Base-by-base conservation (phyloP, 2,113 vertebrate species). In the Dasyornis broadbenti region DNA sequence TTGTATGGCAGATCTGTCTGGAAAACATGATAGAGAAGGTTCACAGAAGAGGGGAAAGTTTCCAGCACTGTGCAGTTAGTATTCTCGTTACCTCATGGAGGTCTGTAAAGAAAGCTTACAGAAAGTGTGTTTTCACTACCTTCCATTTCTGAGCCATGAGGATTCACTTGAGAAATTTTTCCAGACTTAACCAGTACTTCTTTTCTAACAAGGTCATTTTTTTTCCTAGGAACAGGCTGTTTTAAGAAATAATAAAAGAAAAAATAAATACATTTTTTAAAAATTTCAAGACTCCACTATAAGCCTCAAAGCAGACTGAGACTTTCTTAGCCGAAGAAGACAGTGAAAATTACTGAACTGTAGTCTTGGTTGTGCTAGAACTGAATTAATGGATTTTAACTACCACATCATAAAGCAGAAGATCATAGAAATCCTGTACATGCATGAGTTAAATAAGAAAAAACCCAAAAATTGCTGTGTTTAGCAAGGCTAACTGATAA, bases 401-500 rank as follows among this genome's bases (percentile, higher is more conserved):
- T 64, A 39, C 21, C 8, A 76, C 9, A 9, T 35, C 13, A 6
- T 52, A 54, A 72, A 81, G 7, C 6, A 6, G 26, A 76, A 49
- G 19, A 70, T 52, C 26, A 24, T 9, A 39, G 7, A 50, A 63
- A 68, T 66, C 13, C 33, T 3, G 12, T 66, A 44, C 3, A 7
- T 37, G 23, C 5, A 27, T 20, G 3, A 39, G 3, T 60, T 64
- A 60, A 80, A 21, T n/a, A 21, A 9, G 16, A 35, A 68, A 68
- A 52, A 31, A 0, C 1, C 0, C 6, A 27, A 26, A 70, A 33
- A 3, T 23, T 18, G 6, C 10, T n/a, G 2, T 40, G 6, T 64
- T 80, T 72, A 37, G 64, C 39, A 28, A 82, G 5, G 5, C 1
- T 85, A 2, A 28, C 13, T 71, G 26, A 39, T 31, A 73, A 50